Evolutionary conservation across 2,797 vertebrate genomes (phyloP).

Genomic region (Hylomyscus alleni): DNA sequence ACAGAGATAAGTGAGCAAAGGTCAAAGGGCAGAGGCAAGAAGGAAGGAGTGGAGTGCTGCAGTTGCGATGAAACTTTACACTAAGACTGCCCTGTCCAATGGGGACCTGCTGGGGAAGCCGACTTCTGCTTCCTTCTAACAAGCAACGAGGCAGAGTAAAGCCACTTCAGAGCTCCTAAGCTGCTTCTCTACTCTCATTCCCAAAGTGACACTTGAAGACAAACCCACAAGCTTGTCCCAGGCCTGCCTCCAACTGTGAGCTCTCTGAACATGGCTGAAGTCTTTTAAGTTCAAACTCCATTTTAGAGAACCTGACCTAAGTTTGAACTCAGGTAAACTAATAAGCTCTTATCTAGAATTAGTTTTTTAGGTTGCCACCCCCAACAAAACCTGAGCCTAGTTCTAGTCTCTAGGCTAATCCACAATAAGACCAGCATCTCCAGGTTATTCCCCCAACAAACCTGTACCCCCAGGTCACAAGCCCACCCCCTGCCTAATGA

Average conservation of each 20-base stretch:
- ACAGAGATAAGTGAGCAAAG: conserved; percentile 36
- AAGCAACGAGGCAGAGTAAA: neutral
- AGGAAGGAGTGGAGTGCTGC: neutral
- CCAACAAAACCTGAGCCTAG: no score
- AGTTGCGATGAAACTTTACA: neutral
- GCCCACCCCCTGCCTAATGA: no score
- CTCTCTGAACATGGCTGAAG: no score
- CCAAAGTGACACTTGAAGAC: conserved; percentile 61
- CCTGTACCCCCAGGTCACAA: no score
- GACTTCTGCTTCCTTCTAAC: neutral
- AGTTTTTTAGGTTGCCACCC: no score
- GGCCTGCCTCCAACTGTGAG: neutral
- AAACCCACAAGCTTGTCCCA: neutral
- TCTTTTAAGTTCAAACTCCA: no score
- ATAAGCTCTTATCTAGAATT: no score
- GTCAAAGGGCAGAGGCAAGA: neutral
- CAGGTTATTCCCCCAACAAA: no score
- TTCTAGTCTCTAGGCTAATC: no score
- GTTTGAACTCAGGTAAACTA: no score
- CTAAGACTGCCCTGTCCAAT: conserved; percentile 61
- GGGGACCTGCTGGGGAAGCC: conserved; percentile 67
- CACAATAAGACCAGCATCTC: no score
- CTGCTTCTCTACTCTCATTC: conserved; percentile 69
- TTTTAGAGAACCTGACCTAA: no score
- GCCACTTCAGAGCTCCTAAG: conserved; percentile 52